phyloP scores from a whole-genome alignment of 2,797 vertebrate genomes.

The Bufotes viridis region DNA sequence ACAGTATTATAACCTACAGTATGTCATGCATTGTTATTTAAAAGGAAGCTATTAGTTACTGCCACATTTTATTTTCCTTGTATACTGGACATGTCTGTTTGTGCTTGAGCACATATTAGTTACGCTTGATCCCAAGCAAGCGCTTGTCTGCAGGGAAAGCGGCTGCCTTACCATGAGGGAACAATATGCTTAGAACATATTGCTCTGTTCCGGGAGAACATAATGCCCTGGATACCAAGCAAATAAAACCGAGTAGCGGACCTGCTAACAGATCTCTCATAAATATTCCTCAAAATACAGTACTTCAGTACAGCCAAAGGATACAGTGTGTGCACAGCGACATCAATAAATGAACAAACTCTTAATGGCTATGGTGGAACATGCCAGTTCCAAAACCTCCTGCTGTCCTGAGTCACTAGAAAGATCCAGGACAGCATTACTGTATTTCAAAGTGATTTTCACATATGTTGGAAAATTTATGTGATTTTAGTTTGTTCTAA shows the following conservation, averaged over 20 bases:
- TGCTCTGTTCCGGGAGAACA: constrained; percentile 12
- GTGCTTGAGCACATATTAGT: constrained; percentile 10
- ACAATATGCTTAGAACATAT: constrained; percentile 25
- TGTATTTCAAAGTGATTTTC: neutral
- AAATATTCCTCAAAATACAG: neutral
- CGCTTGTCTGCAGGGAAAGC: neutral
- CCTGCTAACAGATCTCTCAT: neutral
- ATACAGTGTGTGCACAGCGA: neutral
- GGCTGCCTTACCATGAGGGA: neutral
- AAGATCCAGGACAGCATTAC: neutral
- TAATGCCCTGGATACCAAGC: constrained; percentile 21
- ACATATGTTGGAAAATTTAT: neutral
- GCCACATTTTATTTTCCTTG: neutral
- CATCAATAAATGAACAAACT: neutral
- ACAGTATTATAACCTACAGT: too few relatives aligned
- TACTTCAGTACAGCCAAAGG: neutral
- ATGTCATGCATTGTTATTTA: neutral
- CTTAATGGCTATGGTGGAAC: neutral
- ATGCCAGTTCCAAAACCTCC: neutral
- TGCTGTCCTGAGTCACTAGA: neutral
- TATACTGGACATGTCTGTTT: neutral
- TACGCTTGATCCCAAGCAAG: neutral
- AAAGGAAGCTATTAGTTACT: neutral
- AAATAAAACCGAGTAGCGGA: constrained; percentile 6
- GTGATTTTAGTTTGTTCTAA: neutral